phyloP scores from a whole-genome alignment of 1,140 invertebrate genomes.

The Tribolium madens region DNA sequence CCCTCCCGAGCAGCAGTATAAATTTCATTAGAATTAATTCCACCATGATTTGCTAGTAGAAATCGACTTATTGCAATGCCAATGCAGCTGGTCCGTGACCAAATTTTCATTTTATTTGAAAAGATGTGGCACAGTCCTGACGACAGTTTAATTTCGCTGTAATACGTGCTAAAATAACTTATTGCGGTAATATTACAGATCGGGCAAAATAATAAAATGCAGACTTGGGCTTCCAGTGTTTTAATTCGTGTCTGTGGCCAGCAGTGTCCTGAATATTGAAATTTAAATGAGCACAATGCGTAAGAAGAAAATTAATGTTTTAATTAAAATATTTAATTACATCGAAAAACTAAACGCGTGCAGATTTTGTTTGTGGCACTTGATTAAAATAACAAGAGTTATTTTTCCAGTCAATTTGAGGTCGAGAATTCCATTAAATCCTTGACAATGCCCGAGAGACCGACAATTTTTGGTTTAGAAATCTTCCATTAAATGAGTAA shows the following conservation, averaged over 20 bases:
- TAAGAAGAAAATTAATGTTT: constrained; percentile 33
- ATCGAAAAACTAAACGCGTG: constrained; percentile 39
- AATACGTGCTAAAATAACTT: constrained; percentile 42
- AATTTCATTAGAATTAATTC: constrained; percentile 8
- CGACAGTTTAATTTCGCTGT: constrained; percentile 43
- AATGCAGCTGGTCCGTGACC: constrained; percentile 43
- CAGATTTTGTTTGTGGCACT: constrained; percentile 44
- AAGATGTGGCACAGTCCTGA: constrained; percentile 19
- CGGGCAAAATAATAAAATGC: constrained; percentile 20
- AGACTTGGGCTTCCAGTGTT: constrained; percentile 6
- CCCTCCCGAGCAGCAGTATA: not conserved
- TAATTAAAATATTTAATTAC: constrained; percentile 47
- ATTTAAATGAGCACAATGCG: too few species aligned
- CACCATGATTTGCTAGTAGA: not conserved
- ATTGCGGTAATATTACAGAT: constrained; percentile 30
- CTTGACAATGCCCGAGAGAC: constrained; percentile 52
- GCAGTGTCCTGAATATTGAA: not conserved
- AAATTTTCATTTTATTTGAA: constrained; percentile 43
- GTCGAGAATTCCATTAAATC: constrained; percentile 51
- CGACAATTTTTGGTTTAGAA: constrained; percentile 54
- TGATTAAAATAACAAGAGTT: constrained; percentile 51
- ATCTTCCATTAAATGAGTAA: constrained; percentile 54
- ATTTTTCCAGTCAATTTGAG: constrained; percentile 51
- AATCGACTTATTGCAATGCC: constrained; percentile 10
- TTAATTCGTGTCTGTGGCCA: not conserved